Percentiles rank a stretch among this genome's conserved stretches.
Evolutionary conservation across 2,113 vertebrate genomes (phyloP).

Genomic region (Lophotis ruficrista): DNA sequence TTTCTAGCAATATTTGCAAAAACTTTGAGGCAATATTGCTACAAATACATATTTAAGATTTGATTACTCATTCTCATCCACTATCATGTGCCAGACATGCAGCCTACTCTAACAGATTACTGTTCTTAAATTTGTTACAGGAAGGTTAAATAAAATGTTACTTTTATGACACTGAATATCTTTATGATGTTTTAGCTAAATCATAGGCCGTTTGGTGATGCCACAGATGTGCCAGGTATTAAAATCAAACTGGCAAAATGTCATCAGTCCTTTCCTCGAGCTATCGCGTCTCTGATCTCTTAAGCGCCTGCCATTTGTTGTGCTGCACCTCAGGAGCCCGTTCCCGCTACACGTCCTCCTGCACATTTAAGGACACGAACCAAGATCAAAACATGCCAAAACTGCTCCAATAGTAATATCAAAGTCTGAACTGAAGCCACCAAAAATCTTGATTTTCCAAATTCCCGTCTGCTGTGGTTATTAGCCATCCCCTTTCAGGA

Average conservation of each 20-base stretch:
- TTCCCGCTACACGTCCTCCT: neutral
- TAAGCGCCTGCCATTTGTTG: neutral
- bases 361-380: neutral
- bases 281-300: neutral
- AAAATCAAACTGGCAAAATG: constrained; percentile 3
- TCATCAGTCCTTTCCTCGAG: neutral
- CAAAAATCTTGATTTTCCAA: neutral
- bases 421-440: constrained; percentile 1
- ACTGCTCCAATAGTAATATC: neutral
- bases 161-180: constrained; percentile 65
- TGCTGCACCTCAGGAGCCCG: neutral
- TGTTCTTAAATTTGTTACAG: constrained; percentile 73
- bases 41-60: constrained; percentile 79
- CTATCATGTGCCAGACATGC: constrained; percentile 74
- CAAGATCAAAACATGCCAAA: constrained; percentile 3
- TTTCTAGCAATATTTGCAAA: constrained; percentile 49
- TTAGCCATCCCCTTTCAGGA: neutral
- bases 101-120: constrained; percentile 79
- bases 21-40: constrained; percentile 61
- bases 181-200: constrained; percentile 69
- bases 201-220: constrained; percentile 44
- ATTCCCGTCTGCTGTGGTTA: neutral
- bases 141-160: constrained; percentile 75
- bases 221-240: constrained; percentile 58
- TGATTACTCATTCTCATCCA: constrained; percentile 77